Conservation (phyloP, 2,888 invertebrate genomes). For the Spisula solida region DNA sequence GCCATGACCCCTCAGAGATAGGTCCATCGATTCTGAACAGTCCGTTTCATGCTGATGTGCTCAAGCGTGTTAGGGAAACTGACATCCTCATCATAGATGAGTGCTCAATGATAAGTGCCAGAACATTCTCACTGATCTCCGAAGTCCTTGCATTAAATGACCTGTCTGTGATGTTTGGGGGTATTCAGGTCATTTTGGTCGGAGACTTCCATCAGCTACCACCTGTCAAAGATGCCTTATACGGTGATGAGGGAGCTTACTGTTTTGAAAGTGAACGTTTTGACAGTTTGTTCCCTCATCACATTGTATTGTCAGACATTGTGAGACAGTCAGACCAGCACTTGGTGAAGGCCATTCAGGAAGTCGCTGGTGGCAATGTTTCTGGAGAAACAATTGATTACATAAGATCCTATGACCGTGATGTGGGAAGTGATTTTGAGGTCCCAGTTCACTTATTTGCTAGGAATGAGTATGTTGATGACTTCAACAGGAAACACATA, state of each 20-base stretch:
- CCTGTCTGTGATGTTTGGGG: too few species aligned
- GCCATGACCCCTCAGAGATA: not conserved
- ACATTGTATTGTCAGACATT: slow-evolving; percentile 2
- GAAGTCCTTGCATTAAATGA: not conserved
- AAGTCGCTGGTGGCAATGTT: not conserved
- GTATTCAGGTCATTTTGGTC: too few species aligned
- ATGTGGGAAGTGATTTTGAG: too few species aligned
- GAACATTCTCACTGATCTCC: not conserved
- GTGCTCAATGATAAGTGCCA: slow-evolving; percentile 27
- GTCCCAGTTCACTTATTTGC: not conserved
- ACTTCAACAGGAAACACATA: slow-evolving; percentile 24
- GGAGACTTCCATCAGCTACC: too few species aligned
- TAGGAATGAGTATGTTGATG: slow-evolving; percentile 29
- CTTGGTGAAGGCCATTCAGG: not conserved
- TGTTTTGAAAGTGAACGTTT: slow-evolving; percentile 2
- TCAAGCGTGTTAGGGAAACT: not conserved
- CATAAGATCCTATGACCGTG: not conserved
- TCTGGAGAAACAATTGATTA: not conserved
- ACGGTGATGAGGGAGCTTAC: slow-evolving; percentile 25
- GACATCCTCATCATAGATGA: slow-evolving; percentile 32
- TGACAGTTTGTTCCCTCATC: not conserved
- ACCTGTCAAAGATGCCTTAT: not conserved
- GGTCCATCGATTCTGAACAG: not conserved
- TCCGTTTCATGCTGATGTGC: not conserved
- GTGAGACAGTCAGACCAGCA: not conserved